A percentile compares a stretch with the other conserved stretches of the same genome.
These are phyloP conservation scores for Homarus americanus DNA, from an alignment of 1,140 invertebrate genomes.

Conservation along the genomic window DNA sequence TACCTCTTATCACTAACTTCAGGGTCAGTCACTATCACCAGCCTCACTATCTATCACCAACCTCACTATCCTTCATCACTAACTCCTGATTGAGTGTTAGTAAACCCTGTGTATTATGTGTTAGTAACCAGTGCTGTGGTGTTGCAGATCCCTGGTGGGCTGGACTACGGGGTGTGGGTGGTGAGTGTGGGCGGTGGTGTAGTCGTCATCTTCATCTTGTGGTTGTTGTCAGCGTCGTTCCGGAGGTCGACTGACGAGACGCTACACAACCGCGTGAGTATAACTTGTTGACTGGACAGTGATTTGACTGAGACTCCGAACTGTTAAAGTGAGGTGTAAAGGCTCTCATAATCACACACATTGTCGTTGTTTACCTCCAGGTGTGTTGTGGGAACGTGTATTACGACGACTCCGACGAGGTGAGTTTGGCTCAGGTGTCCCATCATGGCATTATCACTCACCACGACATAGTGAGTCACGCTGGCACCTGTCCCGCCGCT, in stretches of 20 bases:
- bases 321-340: too few species aligned
- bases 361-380: conserved; percentile 22
- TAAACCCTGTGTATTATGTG: neutral
- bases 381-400: conserved; percentile 64
- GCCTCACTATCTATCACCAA: too few species aligned
- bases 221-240: conserved; percentile 43
- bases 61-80: too few species aligned
- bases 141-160: conserved; percentile 44
- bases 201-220: conserved; percentile 56
- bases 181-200: conserved; percentile 50
- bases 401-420: conserved; percentile 38
- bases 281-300: too few species aligned
- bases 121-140: neutral
- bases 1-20: neutral
- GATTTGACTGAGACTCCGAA: too few species aligned
- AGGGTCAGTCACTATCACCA: too few species aligned
- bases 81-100: too few species aligned
- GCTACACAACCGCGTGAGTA: conserved; percentile 56
- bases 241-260: conserved; percentile 40
- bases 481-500: conserved; percentile 40
- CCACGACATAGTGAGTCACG: conserved; percentile 9
- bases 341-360: too few species aligned
- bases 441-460: neutral
- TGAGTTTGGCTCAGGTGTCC: conserved; percentile 18
- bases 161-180: conserved; percentile 64